A percentile compares a stretch with the other conserved stretches of the same genome.
Conservation (phyloP, 1,140 invertebrate genomes). For the Diachasma alloeum region DNA sequence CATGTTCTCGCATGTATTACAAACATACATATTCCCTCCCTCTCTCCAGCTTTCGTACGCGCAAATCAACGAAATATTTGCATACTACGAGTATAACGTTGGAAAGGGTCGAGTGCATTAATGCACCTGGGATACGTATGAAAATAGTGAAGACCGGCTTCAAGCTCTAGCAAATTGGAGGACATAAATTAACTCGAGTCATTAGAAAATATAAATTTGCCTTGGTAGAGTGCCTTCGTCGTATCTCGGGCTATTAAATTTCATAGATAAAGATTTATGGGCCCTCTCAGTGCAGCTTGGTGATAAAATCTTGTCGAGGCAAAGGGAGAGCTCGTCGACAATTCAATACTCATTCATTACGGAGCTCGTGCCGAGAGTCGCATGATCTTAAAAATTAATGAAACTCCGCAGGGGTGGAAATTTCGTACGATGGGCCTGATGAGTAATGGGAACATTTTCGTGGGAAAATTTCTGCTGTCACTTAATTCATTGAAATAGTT, state of each 20-base stretch:
- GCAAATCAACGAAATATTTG: not conserved
- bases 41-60: not conserved
- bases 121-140: not conserved
- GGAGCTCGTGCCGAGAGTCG: not conserved
- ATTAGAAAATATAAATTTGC: constrained; percentile 23
- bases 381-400: not conserved
- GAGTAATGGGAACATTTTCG: not conserved
- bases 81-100: not conserved
- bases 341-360: constrained; percentile 4
- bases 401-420: not conserved
- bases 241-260: constrained; percentile 24
- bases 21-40: not conserved
- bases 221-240: not conserved
- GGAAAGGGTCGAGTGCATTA: not conserved
- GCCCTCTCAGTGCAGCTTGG: not conserved
- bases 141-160: not conserved
- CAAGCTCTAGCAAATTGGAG: not conserved
- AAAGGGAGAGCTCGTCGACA: not conserved
- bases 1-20: constrained; percentile 7
- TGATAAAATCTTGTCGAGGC: constrained; percentile 19
- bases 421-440: not conserved
- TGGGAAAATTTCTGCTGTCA: no score
- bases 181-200: constrained; percentile 4
- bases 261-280: constrained; percentile 22
- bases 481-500: no score